Percentiles rank a stretch among this genome's conserved stretches.
These are phyloP conservation scores for Platyrinchus mystaceus DNA, from an alignment of 2,797 vertebrate species.

Conservation along the genomic window DNA sequence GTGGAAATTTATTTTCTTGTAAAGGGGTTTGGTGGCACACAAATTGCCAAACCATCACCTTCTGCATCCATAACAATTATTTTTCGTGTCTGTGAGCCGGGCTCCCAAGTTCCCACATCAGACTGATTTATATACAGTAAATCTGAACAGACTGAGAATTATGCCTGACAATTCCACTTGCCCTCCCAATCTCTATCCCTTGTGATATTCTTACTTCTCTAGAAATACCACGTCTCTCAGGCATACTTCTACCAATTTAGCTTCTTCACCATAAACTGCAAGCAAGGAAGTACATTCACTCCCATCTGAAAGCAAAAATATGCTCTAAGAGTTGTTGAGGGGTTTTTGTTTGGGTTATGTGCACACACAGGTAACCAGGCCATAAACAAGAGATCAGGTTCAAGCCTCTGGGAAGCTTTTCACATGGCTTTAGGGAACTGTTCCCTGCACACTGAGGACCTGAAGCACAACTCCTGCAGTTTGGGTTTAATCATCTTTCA, in stretches of 20 bases:
- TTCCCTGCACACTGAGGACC: not conserved
- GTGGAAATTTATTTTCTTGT: not conserved
- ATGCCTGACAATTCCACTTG: not conserved
- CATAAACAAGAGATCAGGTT: not conserved
- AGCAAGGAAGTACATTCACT: not conserved
- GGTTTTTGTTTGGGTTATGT: not conserved
- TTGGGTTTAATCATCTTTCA: not conserved
- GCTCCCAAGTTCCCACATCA: not conserved
- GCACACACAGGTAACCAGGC: rapidly evolving
- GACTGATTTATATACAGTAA: not conserved
- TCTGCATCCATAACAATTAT: not conserved
- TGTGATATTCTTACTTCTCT: not conserved
- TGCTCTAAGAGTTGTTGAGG: rapidly evolving
- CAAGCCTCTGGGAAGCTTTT: not conserved
- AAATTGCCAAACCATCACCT: not conserved
- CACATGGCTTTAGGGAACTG: not conserved
- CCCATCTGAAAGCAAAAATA: not conserved
- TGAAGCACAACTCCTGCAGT: not conserved
- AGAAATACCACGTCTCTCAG: not conserved
- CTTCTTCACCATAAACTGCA: not conserved
- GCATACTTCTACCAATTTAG: not conserved
- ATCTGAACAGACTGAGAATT: not conserved
- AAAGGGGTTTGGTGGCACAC: not conserved
- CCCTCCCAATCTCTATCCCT: not conserved
- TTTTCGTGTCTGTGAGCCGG: not conserved